phyloP scores from a whole-genome alignment of 2,113 vertebrate genomes.

The Conger conger region DNA sequence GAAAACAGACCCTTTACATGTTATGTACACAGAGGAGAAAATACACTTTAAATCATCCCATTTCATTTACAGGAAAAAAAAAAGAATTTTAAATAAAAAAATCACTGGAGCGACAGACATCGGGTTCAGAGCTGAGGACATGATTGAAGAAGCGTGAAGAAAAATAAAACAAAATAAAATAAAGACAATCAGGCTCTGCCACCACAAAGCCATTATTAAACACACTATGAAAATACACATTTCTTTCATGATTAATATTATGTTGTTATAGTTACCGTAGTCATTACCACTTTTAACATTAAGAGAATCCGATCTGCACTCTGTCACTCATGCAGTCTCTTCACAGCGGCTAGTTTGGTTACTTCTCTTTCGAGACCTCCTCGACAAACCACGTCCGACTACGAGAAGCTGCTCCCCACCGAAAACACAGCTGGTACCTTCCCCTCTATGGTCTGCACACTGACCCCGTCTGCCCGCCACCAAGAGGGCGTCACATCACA shows the following conservation, averaged over 20 bases:
- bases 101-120: neutral
- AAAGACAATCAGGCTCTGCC: neutral
- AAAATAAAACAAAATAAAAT: neutral
- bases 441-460: neutral
- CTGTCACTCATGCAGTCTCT: neutral
- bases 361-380: neutral
- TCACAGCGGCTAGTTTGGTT: neutral
- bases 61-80: neutral
- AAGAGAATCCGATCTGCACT: neutral
- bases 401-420: neutral
- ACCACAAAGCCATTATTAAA: neutral
- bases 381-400: neutral
- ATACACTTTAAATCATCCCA: neutral
- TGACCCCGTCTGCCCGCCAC: neutral
- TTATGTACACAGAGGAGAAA: conserved; percentile 5
- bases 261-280: neutral
- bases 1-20: neutral
- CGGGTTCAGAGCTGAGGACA: neutral
- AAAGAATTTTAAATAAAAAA: neutral
- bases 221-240: neutral
- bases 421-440: neutral
- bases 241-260: neutral
- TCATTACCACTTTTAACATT: neutral
- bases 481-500: neutral
- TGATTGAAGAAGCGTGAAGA: neutral